These are phyloP conservation scores for Micropterix aruncella DNA, from an alignment of 2,888 invertebrate species.

Conservation along the genomic window DNA sequence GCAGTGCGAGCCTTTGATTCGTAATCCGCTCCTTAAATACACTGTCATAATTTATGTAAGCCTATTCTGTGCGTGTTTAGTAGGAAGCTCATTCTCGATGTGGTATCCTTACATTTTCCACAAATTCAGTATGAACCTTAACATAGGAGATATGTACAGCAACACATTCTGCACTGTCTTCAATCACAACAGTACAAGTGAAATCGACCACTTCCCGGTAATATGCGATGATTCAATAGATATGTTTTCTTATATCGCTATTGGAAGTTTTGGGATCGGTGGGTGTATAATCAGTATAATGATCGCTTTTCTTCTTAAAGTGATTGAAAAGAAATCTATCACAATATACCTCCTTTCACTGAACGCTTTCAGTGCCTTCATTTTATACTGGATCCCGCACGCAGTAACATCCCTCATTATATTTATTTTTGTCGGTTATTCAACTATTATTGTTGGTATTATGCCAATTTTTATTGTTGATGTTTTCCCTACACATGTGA, in stretches of 20 bases:
- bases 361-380: not conserved
- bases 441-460: not conserved
- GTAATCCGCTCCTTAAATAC: not conserved
- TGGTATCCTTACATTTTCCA: not conserved
- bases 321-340: not conserved
- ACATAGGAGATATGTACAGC: not conserved
- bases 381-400: not conserved
- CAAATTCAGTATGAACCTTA: not conserved
- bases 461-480: not conserved
- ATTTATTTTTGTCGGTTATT: not conserved
- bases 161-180: not conserved
- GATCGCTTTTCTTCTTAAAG: not conserved
- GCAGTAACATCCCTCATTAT: not conserved
- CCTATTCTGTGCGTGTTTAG: not conserved
- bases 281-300: too few relatives aligned
- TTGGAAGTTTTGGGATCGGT: too few relatives aligned
- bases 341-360: not conserved
- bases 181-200: too few relatives aligned
- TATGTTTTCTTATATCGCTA: not conserved
- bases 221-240: not conserved
- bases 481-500: not conserved
- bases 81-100: not conserved
- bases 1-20: not conserved
- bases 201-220: too few relatives aligned
- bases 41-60: not conserved